Base-by-base conservation (phyloP, 1,140 invertebrate species). In the Acromyrmex charruanus region DNA sequence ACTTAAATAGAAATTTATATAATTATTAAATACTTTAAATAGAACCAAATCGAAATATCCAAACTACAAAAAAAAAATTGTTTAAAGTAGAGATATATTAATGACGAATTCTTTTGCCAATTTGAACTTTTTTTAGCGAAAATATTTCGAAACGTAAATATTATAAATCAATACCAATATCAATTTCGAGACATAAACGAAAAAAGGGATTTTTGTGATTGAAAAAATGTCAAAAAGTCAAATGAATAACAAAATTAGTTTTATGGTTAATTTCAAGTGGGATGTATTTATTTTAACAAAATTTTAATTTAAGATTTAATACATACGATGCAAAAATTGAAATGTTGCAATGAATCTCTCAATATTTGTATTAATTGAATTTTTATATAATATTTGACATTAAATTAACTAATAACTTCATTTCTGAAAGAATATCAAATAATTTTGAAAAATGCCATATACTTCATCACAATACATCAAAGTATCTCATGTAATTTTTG, bases 181-280 rank as follows among this genome's bases (percentile, higher is more conserved):
- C n/a, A 68, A 44, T 68, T 68, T 68, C 31, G 18, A 39, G 18
- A 39, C 9, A 21, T 68, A 68, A 68, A 68, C 12, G 35, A 44
- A 21, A 68, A 68, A 68, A 5, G 18, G 28, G 10, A 44, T 12
- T 44, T 68, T 68, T 65, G 7, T 5, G 16, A 65, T 44, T 44
- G 39, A 65, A 39, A 39, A 66, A 66, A 39, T 16, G n/a, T 39
- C 0, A 66, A 66, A 65, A 63, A 18, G 61, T 6, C 3, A 39
- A 39, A 66, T 61, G 12, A 61, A 25, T 21, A 39, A 66, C 7
- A 39, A 12, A 10, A 35, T 66, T 65, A 65, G 9, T 65, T 66
- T 66, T 66, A 66, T n/a, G 31, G 18, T 61, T 61, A n/a, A 66
- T 66, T 66, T 66, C 9, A 39, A n/a, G 14, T 39, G 3, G 18